phyloP scores from a whole-genome alignment of 2,797 vertebrate genomes.

The Cuniculus paca region DNA sequence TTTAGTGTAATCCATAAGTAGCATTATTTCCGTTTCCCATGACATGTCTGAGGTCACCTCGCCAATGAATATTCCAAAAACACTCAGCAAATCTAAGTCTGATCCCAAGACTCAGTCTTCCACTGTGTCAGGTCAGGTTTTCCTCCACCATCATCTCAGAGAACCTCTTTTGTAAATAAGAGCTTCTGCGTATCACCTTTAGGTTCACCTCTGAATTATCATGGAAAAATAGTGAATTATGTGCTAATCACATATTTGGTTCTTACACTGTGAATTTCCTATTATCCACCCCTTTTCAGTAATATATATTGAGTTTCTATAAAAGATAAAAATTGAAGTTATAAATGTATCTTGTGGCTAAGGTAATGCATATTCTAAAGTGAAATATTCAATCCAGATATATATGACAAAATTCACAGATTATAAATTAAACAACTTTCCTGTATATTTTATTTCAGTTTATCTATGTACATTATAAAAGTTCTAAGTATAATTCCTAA shows the following conservation, averaged over 20 bases:
- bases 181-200: neutral
- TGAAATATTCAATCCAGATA: neutral
- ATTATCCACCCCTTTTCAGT: neutral
- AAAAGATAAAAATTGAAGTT: constrained; percentile 3
- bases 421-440: neutral
- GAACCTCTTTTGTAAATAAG: too few species aligned
- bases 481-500: neutral
- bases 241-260: neutral
- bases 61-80: neutral
- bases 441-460: neutral
- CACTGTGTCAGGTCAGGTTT: too few species aligned
- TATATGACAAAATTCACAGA: neutral
- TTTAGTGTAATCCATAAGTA: neutral
- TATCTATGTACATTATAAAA: neutral
- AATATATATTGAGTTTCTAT: neutral
- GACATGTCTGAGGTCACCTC: neutral
- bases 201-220: neutral
- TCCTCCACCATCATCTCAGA: neutral
- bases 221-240: neutral
- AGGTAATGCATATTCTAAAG: neutral
- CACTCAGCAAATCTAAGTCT: neutral
- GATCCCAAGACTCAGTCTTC: neutral
- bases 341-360: neutral
- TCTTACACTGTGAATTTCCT: neutral
- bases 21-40: neutral